phyloP scores from a whole-genome alignment of 2,888 invertebrate genomes.

The Psylliodes chrysocephalus region DNA sequence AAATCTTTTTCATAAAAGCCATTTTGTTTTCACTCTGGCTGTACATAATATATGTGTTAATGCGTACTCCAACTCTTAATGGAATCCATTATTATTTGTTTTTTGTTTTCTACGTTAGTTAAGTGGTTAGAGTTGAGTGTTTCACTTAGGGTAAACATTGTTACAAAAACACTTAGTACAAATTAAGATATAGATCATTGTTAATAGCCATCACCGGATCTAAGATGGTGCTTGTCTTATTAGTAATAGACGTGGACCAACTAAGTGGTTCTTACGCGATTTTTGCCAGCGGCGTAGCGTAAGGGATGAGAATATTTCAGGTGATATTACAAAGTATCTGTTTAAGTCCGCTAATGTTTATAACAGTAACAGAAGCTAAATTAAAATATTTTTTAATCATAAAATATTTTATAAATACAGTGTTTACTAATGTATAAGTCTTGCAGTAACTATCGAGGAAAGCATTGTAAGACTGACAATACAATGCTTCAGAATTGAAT shows the following conservation, averaged over 20 bases:
- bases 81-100: constrained; percentile 44
- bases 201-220: constrained; percentile 31
- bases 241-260: neutral
- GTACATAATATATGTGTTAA: constrained; percentile 39
- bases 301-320: neutral
- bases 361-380: neutral
- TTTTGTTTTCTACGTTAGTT: constrained; percentile 46
- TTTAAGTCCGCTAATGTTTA: too few species aligned
- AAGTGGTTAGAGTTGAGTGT: constrained; percentile 48
- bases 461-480: too few species aligned
- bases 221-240: constrained; percentile 3
- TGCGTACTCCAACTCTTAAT: constrained; percentile 46
- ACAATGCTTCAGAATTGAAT: too few species aligned
- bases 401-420: too few species aligned
- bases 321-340: too few species aligned
- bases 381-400: too few species aligned
- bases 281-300: neutral
- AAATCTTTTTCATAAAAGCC: constrained; percentile 33
- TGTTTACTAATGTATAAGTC: too few species aligned
- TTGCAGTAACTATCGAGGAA: too few species aligned
- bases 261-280: neutral
- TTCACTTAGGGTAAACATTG: constrained; percentile 48
- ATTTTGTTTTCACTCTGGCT: constrained; percentile 31
- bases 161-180: constrained; percentile 46
- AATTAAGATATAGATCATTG: constrained; percentile 49